A percentile compares a stretch with the other conserved stretches of the same genome.
phyloP scores from a whole-genome alignment of 2,113 vertebrate genomes.

The Odocoileus hemionus region DNA sequence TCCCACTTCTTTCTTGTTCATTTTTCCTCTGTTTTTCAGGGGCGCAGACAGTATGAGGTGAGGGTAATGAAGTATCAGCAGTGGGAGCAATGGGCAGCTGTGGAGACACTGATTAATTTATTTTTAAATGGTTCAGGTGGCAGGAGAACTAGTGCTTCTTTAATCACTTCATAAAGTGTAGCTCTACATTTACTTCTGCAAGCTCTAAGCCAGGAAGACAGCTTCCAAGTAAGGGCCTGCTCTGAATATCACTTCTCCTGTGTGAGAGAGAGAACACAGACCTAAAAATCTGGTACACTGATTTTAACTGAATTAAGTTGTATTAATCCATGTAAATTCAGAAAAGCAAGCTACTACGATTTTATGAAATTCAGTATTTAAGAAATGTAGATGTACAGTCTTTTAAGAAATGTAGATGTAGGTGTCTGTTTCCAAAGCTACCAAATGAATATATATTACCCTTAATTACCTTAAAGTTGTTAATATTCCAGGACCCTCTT shows the following conservation, averaged over 20 bases:
- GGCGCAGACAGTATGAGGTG: not conserved
- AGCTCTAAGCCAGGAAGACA: not conserved
- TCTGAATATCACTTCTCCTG: not conserved
- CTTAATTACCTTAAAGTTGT: not conserved
- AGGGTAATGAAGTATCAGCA: not conserved
- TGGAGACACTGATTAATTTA: not conserved
- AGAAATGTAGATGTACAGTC: not conserved
- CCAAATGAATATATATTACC: not conserved
- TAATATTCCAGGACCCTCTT: not conserved
- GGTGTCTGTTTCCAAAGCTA: not conserved
- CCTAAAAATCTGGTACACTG: not conserved
- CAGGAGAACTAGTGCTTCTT: not conserved
- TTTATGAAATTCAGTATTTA: not conserved
- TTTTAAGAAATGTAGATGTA: not conserved
- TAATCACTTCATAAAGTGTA: not conserved
- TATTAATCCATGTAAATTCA: not conserved
- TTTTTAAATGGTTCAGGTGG: not conserved
- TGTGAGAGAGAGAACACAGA: not conserved
- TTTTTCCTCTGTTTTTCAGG: not conserved
- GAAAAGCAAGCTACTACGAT: not conserved
- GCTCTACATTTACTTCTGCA: not conserved
- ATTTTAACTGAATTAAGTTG: not conserved
- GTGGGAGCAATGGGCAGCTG: not conserved
- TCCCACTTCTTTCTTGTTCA: not conserved
- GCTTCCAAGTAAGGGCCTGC: not conserved